These are phyloP conservation scores for Bombus turneri DNA, from an alignment of 1,140 invertebrate genomes.

Conservation along the genomic window DNA sequence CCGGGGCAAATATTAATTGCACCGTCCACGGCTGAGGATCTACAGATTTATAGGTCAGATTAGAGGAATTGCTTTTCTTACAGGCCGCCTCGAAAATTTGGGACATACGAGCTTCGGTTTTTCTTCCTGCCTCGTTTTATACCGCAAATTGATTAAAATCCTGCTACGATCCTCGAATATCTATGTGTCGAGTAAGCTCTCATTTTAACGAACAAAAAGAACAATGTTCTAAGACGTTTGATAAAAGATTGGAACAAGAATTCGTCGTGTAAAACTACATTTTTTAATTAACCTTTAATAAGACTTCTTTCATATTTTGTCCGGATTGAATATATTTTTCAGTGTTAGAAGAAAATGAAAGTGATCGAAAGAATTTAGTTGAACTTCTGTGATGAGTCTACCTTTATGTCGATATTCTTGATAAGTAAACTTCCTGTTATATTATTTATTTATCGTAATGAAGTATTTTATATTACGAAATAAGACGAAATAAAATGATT, in stretches of 20 bases:
- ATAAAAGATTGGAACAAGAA: no score
- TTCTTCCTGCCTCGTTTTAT: neutral
- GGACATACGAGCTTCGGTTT: neutral
- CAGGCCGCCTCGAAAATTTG: neutral
- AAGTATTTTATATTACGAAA: neutral
- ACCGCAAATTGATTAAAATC: neutral
- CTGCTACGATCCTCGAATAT: no score
- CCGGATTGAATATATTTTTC: no score
- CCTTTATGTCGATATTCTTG: neutral
- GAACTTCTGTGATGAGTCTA: neutral
- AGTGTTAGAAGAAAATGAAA: no score
- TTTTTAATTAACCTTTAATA: no score
- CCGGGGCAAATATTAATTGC: neutral
- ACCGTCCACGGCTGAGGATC: neutral
- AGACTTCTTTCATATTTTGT: no score
- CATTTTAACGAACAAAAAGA: no score
- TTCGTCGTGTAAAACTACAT: no score
- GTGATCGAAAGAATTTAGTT: neutral
- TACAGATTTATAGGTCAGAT: conserved; percentile 1
- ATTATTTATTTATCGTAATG: neutral
- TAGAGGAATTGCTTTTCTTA: neutral
- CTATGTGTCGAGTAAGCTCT: no score
- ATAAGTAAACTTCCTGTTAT: neutral
- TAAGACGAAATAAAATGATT: neutral
- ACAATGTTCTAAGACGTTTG: no score